These are phyloP conservation scores for Nemapogon koenigi DNA, from an alignment of 2,888 invertebrate species.

Conservation along the genomic window DNA sequence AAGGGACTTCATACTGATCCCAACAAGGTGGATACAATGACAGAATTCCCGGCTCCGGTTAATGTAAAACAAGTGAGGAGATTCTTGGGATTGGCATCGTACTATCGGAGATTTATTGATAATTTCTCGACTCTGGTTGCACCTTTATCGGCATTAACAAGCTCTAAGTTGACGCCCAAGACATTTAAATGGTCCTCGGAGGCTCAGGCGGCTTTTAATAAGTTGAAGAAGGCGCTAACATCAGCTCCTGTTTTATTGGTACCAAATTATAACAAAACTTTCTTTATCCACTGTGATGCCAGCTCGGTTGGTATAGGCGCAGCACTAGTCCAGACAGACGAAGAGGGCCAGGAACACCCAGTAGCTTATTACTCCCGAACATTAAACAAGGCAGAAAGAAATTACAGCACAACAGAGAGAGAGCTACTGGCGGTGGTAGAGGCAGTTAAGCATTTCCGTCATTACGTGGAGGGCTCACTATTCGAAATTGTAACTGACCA, in stretches of 20 bases:
- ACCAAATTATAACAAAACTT: constrained; percentile 1
- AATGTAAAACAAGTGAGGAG: neutral
- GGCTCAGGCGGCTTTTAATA: neutral
- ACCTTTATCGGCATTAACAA: neutral
- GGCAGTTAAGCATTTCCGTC: constrained; percentile 7
- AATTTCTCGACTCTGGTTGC: constrained; percentile 4
- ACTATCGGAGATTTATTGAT: constrained; percentile 6
- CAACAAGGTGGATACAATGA: neutral
- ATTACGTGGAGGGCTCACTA: constrained; percentile 7
- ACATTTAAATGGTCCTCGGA: neutral
- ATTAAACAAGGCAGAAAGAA: neutral
- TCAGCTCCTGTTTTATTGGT: constrained; percentile 4
- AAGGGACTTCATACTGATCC: constrained; percentile 1
- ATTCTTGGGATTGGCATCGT: constrained; percentile 6
- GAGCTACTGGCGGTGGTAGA: constrained; percentile 7
- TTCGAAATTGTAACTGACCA: constrained; percentile 6
- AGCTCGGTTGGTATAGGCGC: neutral
- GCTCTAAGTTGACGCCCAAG: neutral
- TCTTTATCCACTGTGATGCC: neutral
- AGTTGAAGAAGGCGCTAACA: too few relatives aligned
- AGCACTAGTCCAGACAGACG: neutral
- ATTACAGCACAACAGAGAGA: constrained; percentile 4
- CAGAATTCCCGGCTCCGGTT: neutral
- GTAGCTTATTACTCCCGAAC: constrained; percentile 1
- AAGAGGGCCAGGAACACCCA: constrained; percentile 2